A percentile compares a stretch with the other conserved stretches of the same genome.
Conservation (phyloP, 2,797 vertebrate genomes). For the Pteropus rufus region DNA sequence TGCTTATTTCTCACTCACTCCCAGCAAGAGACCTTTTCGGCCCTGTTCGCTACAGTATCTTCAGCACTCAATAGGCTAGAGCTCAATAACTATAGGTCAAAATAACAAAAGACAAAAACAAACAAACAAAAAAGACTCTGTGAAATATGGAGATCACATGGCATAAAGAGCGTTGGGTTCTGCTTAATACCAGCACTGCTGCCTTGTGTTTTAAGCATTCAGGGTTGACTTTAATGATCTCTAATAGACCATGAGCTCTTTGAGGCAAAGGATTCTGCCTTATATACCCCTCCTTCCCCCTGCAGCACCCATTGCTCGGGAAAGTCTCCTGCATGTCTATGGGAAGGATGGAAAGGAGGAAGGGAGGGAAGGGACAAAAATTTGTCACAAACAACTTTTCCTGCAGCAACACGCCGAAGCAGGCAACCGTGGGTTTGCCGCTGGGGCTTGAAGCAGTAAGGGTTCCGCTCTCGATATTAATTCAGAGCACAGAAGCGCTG, state of each 20-base stretch:
- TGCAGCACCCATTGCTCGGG: neutral
- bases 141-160: neutral
- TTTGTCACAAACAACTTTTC: neutral
- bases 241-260: neutral
- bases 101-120: neutral
- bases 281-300: neutral
- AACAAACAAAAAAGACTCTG: neutral
- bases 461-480: neutral
- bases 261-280: neutral
- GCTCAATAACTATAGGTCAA: neutral
- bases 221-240: neutral
- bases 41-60: neutral
- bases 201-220: neutral
- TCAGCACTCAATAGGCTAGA: neutral
- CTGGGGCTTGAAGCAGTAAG: neutral
- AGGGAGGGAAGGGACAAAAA: neutral
- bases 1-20: neutral
- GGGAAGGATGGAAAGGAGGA: accelerated
- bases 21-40: neutral
- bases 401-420: neutral
- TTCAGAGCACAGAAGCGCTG: neutral
- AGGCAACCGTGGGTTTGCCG: neutral
- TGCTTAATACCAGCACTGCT: neutral
- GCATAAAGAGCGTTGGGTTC: neutral
- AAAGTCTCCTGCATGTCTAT: neutral